Base-by-base conservation (phyloP, 2,113 vertebrate species). In the Rhabdornis inornatus region DNA sequence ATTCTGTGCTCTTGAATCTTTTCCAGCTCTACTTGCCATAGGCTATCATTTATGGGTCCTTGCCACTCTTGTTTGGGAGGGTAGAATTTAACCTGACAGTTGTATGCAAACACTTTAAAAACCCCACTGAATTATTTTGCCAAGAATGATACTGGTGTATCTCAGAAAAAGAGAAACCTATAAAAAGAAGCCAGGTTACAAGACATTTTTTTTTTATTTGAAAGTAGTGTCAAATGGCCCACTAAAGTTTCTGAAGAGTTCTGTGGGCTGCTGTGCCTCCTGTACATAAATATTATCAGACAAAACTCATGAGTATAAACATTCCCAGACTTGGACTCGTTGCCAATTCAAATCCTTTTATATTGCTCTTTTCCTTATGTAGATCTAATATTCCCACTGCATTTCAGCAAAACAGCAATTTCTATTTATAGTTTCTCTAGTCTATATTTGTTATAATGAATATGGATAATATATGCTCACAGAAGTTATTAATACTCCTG, bases 371-470 rank as follows among this genome's bases (percentile, higher is more conserved):
- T 95, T 96, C 93, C 91, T 96, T 86, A 55, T 94, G 90, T 83
- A 95, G 71, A 82, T 96, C 59, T 81, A 94, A 93, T 90, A 95
- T 90, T 96, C 92, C 94, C 93, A 86, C 64, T 91, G 59, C 63
- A 88, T 89, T 92, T 70, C 79, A 81, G 85, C 47, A 83, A 96
- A 94, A 60, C 80, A 91, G 59, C n/a, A 71, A 74, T 72, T 94
- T 90, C 92, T 96, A 97, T 96, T 93, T 96, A 94, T 95, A 97
- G 63, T 88, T 94, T 75, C 52, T 83, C 75, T 72, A 90, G 83
- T 97, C 97, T 97, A 88, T 80, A 92, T 97, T 96, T 90, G 77
- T 70, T 96, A 66, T 96, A 97, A 97, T 97, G 91, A 97, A 94
- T 97, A 95, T 83, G 70, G 76, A 70, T 97, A 89, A 92, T 96